Base-by-base conservation (phyloP, 2,797 vertebrate species). In the Setipinna tenuifilis region DNA sequence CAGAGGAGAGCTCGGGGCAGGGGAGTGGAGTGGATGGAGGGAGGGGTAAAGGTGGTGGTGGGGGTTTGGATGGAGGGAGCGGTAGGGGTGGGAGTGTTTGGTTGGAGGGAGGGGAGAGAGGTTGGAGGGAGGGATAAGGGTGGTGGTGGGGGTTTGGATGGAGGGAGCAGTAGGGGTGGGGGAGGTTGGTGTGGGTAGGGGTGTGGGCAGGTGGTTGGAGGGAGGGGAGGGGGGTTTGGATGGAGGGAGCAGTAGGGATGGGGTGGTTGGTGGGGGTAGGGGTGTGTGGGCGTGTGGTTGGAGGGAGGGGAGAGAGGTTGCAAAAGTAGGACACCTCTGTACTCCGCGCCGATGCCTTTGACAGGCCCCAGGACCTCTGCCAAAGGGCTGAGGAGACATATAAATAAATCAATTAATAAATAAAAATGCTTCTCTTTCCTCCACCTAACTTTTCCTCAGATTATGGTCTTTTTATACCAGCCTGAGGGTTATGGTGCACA, bases 311-410 rank as follows among this genome's bases (percentile, higher is more conserved):
- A 10, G 23, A 84, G 28, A 57, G 54, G 23, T 50, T 35, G 21
- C 48, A n/a, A n/a, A 87, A 87, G 84, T 83, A 65, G 82, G 81
- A 31, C 86, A 83, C 68, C 28, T 50, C 84, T 41, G 2, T 23
- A 41, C 80, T n/a, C 81, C 14, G 19, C 21, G 65, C 5, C 1
- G 28, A 65, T 12, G 5, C 35, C 21, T 83, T 35, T 25, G 62
- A 28, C 62, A 68, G 62, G 62, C 65, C 65, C 65, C 65, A 35
- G 65, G 28, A 71, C 65, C 14, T 31, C 25, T 16, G 65, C 65
- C 65, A 71, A 71, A 68, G 28, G 9, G n/a, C 62, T 2, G 14
- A 35, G 25, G 28, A 31, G 16, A 31, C 28, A 71, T 17, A 71
- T 71, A 35, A 71, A 71, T 71, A 71, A 65, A 71, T 41, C 2